Conservation (phyloP, 2,888 invertebrate species). For the Noctua janthe region DNA sequence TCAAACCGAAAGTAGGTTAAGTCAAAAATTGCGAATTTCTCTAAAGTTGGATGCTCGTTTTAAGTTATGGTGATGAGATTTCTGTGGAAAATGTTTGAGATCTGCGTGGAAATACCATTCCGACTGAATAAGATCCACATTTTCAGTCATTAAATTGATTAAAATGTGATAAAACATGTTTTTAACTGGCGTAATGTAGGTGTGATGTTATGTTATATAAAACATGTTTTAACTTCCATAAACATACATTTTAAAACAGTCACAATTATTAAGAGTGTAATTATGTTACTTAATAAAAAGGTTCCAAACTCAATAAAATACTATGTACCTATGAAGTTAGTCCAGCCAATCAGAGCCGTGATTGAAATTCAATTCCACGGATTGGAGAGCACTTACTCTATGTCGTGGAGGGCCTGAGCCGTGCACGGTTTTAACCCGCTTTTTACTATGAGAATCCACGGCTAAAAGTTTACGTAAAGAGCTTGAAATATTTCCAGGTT, state of each 20-base stretch:
- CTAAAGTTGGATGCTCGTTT: constrained; percentile 46
- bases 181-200: background rate
- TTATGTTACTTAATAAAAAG: constrained; percentile 5
- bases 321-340: constrained; percentile 45
- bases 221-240: background rate
- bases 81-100: constrained; percentile 25
- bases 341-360: constrained; percentile 68
- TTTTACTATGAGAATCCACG: constrained; percentile 15
- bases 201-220: background rate
- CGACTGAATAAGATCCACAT: background rate
- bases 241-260: background rate
- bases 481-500: constrained; percentile 13
- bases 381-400: constrained; percentile 65
- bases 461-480: constrained; percentile 18
- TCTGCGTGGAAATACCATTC: constrained; percentile 28
- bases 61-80: constrained; percentile 56
- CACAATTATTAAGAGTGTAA: background rate
- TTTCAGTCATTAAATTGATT: constrained; percentile 10
- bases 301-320: constrained; percentile 27
- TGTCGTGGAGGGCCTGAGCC: constrained; percentile 53
- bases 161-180: background rate
- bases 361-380: constrained; percentile 69
- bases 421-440: constrained; percentile 28
- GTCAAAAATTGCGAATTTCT: constrained; percentile 64
- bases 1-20: constrained; percentile 62